These are phyloP conservation scores for Carduelis carduelis DNA, from an alignment of 2,797 vertebrate species.

Conservation along the genomic window DNA sequence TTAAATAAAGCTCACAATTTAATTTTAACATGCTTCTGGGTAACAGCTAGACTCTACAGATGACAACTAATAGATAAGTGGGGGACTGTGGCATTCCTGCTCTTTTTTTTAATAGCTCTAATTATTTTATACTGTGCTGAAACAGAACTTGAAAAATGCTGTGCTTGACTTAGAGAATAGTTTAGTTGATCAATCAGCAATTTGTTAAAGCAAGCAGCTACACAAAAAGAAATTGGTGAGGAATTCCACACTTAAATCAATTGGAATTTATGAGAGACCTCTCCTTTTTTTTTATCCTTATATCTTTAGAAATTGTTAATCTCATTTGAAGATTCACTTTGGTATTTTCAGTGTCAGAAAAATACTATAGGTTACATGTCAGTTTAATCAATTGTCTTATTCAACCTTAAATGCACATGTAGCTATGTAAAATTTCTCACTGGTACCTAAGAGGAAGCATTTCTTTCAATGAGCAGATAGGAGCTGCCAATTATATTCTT, in stretches of 20 bases:
- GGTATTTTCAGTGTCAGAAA: background rate
- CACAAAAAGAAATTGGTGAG: background rate
- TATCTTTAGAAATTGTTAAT: background rate
- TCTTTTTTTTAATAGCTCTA: background rate
- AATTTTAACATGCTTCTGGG: slow-evolving; percentile 43
- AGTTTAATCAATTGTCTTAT: background rate
- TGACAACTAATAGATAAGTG: slow-evolving; percentile 62
- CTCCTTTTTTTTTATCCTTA: background rate
- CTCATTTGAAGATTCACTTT: background rate
- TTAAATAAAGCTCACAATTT: slow-evolving; percentile 45
- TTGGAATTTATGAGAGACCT: background rate
- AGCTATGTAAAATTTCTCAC: background rate
- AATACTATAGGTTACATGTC: background rate
- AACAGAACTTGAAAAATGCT: slow-evolving; percentile 51
- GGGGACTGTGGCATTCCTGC: slow-evolving; percentile 26
- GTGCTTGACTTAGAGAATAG: slow-evolving; percentile 35
- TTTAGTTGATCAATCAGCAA: background rate
- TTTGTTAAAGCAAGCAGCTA: slow-evolving; percentile 1
- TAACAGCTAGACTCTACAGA: slow-evolving; percentile 26
- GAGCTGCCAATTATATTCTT: background rate
- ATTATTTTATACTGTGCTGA: slow-evolving; percentile 63
- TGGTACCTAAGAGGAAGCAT: background rate
- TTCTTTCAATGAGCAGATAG: background rate
- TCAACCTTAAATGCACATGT: background rate
- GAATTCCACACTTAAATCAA: background rate